Evolutionary conservation across 2,888 invertebrate species (phyloP), one percentile per base, ranked within the genome.

Genomic region (Kryphioiulus occultus): DNA sequence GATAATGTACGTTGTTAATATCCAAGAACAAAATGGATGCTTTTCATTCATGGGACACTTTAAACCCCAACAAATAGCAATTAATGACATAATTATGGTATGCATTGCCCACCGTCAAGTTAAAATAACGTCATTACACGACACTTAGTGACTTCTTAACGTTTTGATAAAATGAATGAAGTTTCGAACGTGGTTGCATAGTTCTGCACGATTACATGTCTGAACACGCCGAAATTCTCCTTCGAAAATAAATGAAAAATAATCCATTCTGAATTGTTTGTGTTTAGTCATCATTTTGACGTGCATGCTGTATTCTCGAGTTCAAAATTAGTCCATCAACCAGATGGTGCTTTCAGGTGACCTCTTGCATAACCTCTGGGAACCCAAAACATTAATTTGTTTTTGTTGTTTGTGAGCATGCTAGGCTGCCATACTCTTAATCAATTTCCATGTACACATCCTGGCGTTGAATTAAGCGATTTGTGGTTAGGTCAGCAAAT

Each of bases 401-500:
- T 78, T 78, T 78, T 78, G 78, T 78, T 78, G 78, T 15, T 30
- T 22, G 78, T 10, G 26, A 30, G 78, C 22, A 30, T 30, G 78
- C 30, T 78, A 78, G 78, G 30, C 26, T 22, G 12, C 15, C 26
- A 78, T 30, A 30, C 30, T 78, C 7, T 10, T 78, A 78, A 78
- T 78, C 78, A 78, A 78, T 78, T 78, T 78, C 78, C 30, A 78
- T 78, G 78, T 30, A 26, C 78, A 78, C 78, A 78, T 78, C 78
- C 78, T 30, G 26, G 78, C 30, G 78, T 22, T 78, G 78, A 78
- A 78, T 78, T 78, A 78, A 78, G 78, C 78, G 78, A 78, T 78
- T 78, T 78, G 78, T 78, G 78, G 78, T 78, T 78, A 78, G 78
- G 78, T 78, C 78, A 78, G 78, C 78, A 78, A 78, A 78, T 78